Evolutionary conservation across 2,113 vertebrate genomes (phyloP).

Genomic region (Astatoreochromis straeleni): DNA sequence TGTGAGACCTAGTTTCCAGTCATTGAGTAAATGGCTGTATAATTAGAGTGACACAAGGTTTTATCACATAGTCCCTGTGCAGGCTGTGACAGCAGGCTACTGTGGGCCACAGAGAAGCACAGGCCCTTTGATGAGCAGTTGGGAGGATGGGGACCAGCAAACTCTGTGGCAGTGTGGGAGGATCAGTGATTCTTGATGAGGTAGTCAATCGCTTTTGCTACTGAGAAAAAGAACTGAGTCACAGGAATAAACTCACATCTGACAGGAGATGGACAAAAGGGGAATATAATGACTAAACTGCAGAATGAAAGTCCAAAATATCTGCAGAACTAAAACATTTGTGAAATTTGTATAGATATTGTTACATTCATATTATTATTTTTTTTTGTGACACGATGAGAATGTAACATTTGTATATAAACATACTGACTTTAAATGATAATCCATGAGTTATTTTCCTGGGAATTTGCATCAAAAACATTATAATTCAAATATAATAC

Average conservation of each 20-base stretch:
- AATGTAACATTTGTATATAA: background rate
- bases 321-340: background rate
- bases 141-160: slow-evolving; percentile 37
- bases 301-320: background rate
- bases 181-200: slow-evolving; percentile 14
- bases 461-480: background rate
- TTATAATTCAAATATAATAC: background rate
- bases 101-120: background rate
- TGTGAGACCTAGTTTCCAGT: background rate
- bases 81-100: slow-evolving; percentile 27
- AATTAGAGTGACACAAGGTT: slow-evolving; percentile 40
- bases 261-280: background rate
- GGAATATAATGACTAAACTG: background rate
- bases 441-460: background rate
- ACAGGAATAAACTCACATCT: background rate
- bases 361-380: background rate
- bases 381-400: background rate
- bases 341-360: background rate
- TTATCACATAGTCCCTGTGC: slow-evolving; percentile 6
- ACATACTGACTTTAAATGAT: background rate
- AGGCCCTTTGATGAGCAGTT: background rate
- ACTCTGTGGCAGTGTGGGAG: slow-evolving; percentile 7
- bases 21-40: slow-evolving; percentile 15
- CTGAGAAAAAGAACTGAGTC: background rate
- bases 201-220: background rate